Base-by-base conservation (phyloP, 1,140 invertebrate genomes). In the Propsilocerus akamusi region DNA sequence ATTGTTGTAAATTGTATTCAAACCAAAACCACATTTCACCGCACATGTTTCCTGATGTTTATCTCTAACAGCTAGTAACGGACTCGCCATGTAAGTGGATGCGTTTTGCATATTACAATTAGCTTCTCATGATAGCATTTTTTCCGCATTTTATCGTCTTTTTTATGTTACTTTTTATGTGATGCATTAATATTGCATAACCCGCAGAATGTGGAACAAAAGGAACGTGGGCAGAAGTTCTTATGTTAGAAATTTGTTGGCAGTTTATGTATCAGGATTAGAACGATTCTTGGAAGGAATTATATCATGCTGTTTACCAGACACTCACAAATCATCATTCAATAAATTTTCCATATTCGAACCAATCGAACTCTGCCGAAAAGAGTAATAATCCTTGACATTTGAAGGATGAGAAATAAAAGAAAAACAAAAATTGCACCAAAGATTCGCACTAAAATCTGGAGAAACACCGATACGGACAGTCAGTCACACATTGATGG, bases 91-190 rank as follows among this genome's bases (percentile, higher is more conserved):
- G 34, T 41, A 41, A 41, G 22, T 41, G 22, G 34, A 41, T 41
- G 22, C 34, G n/a, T n/a, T 41, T 41, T 41, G 34, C 34, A 41
- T 41, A 41, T 20, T 17, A 41, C 34, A 41, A 41, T 41, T 41
- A 41, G 34, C 34, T 41, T 41, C 34, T 41, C 22, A 20, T 41
- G 34, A 41, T 41, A 41, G 14, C 34, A 41, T 41, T 41, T 41
- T 41, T 30, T 30, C 28, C 34, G 34, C 34, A 41, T 41, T 41
- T 17, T 41, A 20, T 17, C 34, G 5, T 41, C 34, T 41, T 41
- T 20, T 20, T 17, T 5, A 20, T 41, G 34, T n/a, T n/a, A 14
- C 34, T 8, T 14, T 41, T 5, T 14, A 41, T 41, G 34, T 41
- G 22, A 17, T 30, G 34, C 34, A 41, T 41, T 17, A 41, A n/a